Percentiles rank a stretch among this genome's conserved stretches.
Conservation (phyloP, 2,113 vertebrate genomes). For the Pangasianodon gigas region DNA sequence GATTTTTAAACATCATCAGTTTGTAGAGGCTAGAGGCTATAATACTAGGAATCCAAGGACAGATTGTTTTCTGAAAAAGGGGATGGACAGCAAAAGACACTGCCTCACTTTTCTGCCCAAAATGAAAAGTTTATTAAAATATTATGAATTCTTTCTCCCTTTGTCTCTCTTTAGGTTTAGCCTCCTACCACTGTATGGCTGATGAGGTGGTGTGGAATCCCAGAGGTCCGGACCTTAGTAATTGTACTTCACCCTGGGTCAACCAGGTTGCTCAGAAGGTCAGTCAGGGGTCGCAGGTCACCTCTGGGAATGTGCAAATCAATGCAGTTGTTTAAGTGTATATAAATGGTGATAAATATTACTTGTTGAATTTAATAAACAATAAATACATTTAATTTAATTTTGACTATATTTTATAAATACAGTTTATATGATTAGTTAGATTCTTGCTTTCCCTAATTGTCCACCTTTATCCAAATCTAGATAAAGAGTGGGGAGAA, state of each 20-base stretch:
- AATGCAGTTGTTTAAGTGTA: not conserved
- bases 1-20: not conserved
- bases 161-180: constrained; percentile 38
- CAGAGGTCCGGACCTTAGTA: constrained; percentile 50
- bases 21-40: not conserved
- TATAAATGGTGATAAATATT: not conserved
- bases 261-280: constrained; percentile 54
- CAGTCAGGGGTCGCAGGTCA: constrained; percentile 13
- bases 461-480: not conserved
- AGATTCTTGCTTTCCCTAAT: not conserved
- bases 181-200: constrained; percentile 51
- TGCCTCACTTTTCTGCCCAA: not conserved
- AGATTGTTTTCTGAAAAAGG: not conserved
- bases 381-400: not conserved
- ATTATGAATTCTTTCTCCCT: not conserved
- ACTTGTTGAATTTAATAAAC: not conserved
- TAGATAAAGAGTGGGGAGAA: constrained; percentile 95
- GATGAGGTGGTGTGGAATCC: constrained; percentile 54
- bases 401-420: not conserved
- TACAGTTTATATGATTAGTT: not conserved
- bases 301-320: not conserved
- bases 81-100: not conserved
- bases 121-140: not conserved
- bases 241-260: constrained; percentile 50
- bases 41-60: not conserved